Evolutionary conservation across 2,113 vertebrate genomes (phyloP), one percentile per base, ranked within the genome.

Genomic region (Catharus fuscescens): DNA sequence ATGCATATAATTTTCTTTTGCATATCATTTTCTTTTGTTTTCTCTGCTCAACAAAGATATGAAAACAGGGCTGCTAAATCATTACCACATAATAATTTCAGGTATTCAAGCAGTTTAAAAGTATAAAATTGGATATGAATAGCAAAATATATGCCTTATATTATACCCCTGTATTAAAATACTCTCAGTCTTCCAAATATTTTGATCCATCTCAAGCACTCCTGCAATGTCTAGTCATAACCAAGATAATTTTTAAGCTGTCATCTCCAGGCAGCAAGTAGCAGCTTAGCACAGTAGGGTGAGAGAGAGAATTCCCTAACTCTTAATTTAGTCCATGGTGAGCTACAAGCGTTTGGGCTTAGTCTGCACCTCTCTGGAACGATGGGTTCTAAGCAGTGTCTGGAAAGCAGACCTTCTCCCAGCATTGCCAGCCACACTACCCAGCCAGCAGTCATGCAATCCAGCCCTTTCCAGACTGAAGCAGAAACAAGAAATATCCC

Each of bases 241-340:
- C 5, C 21, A 56, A 71, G 21, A 5, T 38, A 67, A 32, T 62
- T 93, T 88, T 74, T 48, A 47, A 74, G 69, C 0, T 3, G 25
- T 26, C 34, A 18, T 32, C 24, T 69, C 21, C 59, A 66, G 53
- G 19, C 25, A 52, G 18, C 25, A 52, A 86, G 42, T 14, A 74
- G 29, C 29, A 92, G 14, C 69, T 50, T 18, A 34, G 17, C 7
- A 11, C 31, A 77, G 19, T 14, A 78, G 15, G 8, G 13, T 60
- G n/a, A 81, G 48, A 60, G 23, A 73, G n/a, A 81, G 44, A 52
- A 59, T 40, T 67, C 4, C 0, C 14, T 66, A 44, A 38, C 5
- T 31, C 65, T 48, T 87, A 1, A 0, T 21, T 53, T 44, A 65
- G 20, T 21, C 40, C 0, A 0, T 25, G 32, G 18, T 36, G 40